Base-by-base conservation (phyloP, 2,113 vertebrate genomes). In the Anhinga anhinga region DNA sequence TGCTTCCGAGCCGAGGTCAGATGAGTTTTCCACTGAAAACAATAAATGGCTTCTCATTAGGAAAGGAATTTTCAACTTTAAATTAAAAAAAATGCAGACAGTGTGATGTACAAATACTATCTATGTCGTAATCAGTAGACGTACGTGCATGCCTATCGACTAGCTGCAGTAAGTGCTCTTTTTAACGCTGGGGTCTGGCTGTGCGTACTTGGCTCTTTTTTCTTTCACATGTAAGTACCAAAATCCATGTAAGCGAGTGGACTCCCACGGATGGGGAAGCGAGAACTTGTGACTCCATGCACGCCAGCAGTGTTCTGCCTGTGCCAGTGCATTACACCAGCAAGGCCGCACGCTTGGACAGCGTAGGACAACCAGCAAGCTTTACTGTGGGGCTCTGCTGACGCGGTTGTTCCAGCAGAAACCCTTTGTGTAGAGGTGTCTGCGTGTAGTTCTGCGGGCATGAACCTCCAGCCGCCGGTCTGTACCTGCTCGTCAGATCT, bases 321-420 rank as follows among this genome's bases (percentile, higher is more conserved):
- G 38, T 10, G 7, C 17, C 58, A 7, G 18, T 27, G 2, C 4
- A 3, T 36, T 2, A 4, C 45, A 50, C 25, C 66, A n/a, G 44
- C 42, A 10, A 38, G 44, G 42, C 1, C 4, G 3, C 30, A 5
- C 0, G 0, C 23, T 78, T 34, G 15, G 4, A 3, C 40, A 19
- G n/a, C 4, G 1, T 15, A 9, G 25, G 15, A 6, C 40, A 34
- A 3, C 38, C 30, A 3, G 26, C 38, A 4, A 5, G 70, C 61
- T 62, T 13, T 52, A 4, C 63, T 9, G 34, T 1, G 19, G 36
- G 16, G 56, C 63, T 77, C 6, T 42, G 69, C 69, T 19, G n/a
- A 3, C 20, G 0, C 0, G 9, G 49, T 5, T 30, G 21, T 42
- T 49, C 44, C 27, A 11, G 17, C 53, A 47, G 69, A 44, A 82